Evolutionary conservation across 2,888 invertebrate genomes (phyloP).

Genomic region (Callimorpha dominula): DNA sequence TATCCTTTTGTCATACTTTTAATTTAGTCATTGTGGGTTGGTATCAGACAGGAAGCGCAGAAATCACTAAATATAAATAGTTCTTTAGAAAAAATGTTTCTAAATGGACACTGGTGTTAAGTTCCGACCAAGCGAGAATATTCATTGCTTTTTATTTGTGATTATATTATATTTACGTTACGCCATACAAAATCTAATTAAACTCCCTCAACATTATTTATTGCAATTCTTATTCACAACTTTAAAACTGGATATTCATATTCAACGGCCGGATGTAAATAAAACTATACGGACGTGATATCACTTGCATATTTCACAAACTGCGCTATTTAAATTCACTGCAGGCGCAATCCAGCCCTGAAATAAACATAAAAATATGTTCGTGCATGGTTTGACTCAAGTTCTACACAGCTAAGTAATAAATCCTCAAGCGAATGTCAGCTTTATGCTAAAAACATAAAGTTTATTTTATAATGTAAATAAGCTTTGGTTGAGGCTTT

Average conservation of each 20-base stretch:
- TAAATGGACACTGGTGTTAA: background rate
- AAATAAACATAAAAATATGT: slow-evolving; percentile 68
- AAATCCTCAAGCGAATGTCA: slow-evolving; percentile 22
- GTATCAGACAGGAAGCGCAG: too few species aligned
- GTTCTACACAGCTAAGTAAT: slow-evolving; percentile 40
- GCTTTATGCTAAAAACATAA: slow-evolving; percentile 29
- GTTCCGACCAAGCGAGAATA: background rate
- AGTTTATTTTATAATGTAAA: slow-evolving; percentile 40
- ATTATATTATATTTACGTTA: background rate
- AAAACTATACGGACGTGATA: slow-evolving; percentile 59
- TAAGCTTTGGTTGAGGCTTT: slow-evolving; percentile 48
- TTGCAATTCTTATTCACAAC: slow-evolving; percentile 27
- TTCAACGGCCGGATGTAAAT: slow-evolving; percentile 58
- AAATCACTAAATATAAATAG: background rate
- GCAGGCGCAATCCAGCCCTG: slow-evolving; percentile 65
- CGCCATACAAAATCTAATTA: background rate
- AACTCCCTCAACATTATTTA: slow-evolving; percentile 3
- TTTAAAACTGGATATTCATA: slow-evolving; percentile 43
- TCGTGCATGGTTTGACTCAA: slow-evolving; percentile 59
- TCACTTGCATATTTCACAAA: slow-evolving; percentile 67
- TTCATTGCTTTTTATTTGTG: background rate
- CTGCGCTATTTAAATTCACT: slow-evolving; percentile 69
- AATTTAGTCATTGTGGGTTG: too few species aligned
- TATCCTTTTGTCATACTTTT: too few species aligned
- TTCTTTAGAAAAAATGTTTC: background rate